Percentiles rank a stretch among this genome's conserved stretches.
These are phyloP conservation scores for Umimayanthus kanabou DNA, from an alignment of 92 coral and sea anemone genomes.

Conservation along the genomic window DNA sequence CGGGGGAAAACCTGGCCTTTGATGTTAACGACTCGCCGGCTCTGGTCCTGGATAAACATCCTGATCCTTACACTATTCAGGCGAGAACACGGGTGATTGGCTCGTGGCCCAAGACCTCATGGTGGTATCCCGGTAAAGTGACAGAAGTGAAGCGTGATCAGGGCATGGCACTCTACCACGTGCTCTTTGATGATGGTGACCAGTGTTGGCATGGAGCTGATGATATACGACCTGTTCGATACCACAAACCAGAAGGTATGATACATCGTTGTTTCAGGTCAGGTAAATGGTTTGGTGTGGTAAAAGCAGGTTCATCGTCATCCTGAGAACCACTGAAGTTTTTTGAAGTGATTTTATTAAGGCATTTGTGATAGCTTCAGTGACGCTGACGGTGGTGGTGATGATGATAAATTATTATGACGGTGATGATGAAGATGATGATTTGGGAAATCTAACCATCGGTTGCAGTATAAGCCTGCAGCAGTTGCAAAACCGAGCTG, in stretches of 20 bases:
- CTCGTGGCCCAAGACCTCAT: conserved; percentile 45
- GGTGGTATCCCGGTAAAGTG: conserved; percentile 70
- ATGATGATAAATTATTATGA: no score
- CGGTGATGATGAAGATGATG: no score
- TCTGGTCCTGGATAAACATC: conserved; percentile 62
- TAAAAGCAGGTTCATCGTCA: background rate
- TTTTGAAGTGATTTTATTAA: no score
- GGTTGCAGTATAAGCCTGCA: no score
- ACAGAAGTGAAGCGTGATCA: conserved; percentile 49
- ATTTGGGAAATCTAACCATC: no score
- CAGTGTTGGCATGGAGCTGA: conserved; percentile 66
- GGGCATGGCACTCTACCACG: conserved; percentile 52
- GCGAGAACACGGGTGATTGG: conserved; percentile 77
- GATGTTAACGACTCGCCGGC: conserved; percentile 67
- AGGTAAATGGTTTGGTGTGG: background rate
- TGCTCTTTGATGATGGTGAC: conserved; percentile 61
- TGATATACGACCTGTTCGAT: conserved; percentile 61
- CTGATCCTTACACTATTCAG: conserved; percentile 49
- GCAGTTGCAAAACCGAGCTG: no score
- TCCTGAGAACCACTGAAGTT: no score
- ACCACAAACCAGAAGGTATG: conserved; percentile 64
- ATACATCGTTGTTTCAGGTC: background rate
- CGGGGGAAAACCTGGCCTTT: conserved; percentile 31
- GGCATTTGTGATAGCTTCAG: no score
- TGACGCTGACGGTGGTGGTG: no score